Conservation (phyloP, 2,888 invertebrate species). For the Schrankia costaestrigalis region DNA sequence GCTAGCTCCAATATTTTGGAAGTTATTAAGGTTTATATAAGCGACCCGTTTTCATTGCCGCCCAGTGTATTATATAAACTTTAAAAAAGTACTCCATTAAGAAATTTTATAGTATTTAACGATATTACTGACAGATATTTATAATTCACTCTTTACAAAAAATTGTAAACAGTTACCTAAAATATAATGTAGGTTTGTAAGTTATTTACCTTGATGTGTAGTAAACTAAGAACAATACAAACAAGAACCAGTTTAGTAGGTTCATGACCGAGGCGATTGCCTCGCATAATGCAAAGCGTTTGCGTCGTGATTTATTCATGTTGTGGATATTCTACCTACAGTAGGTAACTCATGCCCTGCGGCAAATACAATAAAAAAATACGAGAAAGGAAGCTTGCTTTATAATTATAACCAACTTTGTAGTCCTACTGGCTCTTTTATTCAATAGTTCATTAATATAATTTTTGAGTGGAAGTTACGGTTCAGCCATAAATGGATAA, state of each 20-base stretch:
- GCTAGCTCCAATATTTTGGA: too few relatives aligned
- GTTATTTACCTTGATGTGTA: slow-evolving; percentile 35
- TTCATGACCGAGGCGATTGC: slow-evolving; percentile 67
- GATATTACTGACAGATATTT: too few relatives aligned
- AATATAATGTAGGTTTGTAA: slow-evolving; percentile 19
- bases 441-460: slow-evolving; percentile 15
- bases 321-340: too few relatives aligned
- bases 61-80: too few relatives aligned
- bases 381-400: slow-evolving; percentile 39
- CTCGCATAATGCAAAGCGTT: slow-evolving; percentile 57
- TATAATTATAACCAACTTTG: slow-evolving; percentile 31
- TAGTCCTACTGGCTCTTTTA: slow-evolving; percentile 31
- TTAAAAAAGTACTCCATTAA: too few relatives aligned
- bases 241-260: slow-evolving; percentile 73
- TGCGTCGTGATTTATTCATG: slow-evolving; percentile 61
- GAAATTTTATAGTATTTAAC: too few relatives aligned
- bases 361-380: slow-evolving; percentile 48
- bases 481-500: slow-evolving; percentile 15
- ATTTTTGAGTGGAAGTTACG: slow-evolving; percentile 13
- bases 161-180: too few relatives aligned
- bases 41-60: too few relatives aligned
- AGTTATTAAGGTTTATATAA: too few relatives aligned
- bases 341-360: slow-evolving; percentile 34
- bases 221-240: slow-evolving; percentile 53
- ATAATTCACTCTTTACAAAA: too few relatives aligned